phyloP scores from a whole-genome alignment of 2,113 vertebrate genomes.

The Dasyurus viverrinus region DNA sequence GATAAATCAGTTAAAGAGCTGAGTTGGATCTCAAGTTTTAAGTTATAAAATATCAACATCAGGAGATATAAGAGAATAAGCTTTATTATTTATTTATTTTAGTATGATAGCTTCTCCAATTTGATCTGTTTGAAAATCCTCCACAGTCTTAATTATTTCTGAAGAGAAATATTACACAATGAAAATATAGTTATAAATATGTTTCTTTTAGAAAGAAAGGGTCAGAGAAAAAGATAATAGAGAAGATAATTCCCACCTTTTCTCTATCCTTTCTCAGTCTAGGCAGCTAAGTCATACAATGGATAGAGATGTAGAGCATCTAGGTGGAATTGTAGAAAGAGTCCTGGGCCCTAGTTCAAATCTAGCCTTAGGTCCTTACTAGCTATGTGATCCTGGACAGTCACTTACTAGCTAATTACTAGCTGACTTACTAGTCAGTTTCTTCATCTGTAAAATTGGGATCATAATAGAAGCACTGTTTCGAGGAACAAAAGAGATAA shows the following conservation, averaged over 20 bases:
- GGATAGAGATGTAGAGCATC: neutral
- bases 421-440: too few species aligned
- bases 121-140: neutral
- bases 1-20: neutral
- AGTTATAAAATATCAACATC: neutral
- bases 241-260: neutral
- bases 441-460: neutral
- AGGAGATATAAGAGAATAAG: conserved; percentile 14
- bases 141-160: neutral
- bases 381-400: neutral
- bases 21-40: conserved; percentile 3
- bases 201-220: neutral
- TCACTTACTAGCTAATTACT: neutral
- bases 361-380: neutral
- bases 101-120: neutral
- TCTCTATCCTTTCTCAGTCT: neutral
- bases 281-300: neutral
- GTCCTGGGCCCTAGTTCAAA: neutral
- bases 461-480: neutral
- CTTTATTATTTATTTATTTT: neutral
- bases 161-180: neutral
- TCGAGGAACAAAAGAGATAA: neutral
- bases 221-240: neutral
- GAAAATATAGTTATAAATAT: neutral
- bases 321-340: neutral